phyloP scores from a whole-genome alignment of 2,113 vertebrate species.

The Oplegnathus fasciatus region DNA sequence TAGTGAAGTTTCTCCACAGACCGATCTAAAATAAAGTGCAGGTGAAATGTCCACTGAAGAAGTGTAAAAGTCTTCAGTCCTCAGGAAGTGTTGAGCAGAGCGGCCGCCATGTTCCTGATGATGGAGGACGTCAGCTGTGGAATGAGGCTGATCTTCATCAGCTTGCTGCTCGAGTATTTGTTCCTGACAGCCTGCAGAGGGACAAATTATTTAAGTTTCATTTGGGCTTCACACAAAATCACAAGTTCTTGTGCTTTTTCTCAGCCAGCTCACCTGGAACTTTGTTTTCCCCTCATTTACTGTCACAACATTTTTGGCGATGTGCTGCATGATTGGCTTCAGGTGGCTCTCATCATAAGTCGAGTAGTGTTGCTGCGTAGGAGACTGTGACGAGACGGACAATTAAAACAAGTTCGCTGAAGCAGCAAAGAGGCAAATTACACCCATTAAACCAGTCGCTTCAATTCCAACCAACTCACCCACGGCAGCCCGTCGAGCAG shows the following conservation, averaged over 20 bases:
- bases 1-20: not conserved
- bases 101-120: constrained; percentile 85
- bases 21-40: constrained; percentile 76
- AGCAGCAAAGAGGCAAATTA: not conserved
- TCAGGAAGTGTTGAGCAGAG: constrained; percentile 73
- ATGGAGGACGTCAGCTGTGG: constrained; percentile 85
- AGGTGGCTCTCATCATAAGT: constrained; percentile 88
- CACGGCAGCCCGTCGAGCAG: constrained; percentile 87
- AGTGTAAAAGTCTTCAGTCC: not conserved
- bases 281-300: constrained; percentile 78
- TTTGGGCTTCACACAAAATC: no score
- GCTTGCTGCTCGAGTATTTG: constrained; percentile 91
- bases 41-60: not conserved
- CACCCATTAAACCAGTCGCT: accelerated
- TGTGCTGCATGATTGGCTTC: constrained; percentile 87
- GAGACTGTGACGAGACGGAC: constrained; percentile 83
- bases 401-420: not conserved
- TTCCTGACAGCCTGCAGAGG: constrained; percentile 88
- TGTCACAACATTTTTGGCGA: constrained; percentile 91
- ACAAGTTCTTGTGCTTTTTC: no score
- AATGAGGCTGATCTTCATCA: constrained; percentile 90
- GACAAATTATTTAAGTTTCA: not conserved
- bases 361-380: constrained; percentile 90
- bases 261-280: no score
- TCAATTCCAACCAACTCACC: constrained; percentile 81